Percentiles rank a stretch among this genome's conserved stretches.
Conservation (phyloP, 2,113 vertebrate species). For the Sula dactylatra region DNA sequence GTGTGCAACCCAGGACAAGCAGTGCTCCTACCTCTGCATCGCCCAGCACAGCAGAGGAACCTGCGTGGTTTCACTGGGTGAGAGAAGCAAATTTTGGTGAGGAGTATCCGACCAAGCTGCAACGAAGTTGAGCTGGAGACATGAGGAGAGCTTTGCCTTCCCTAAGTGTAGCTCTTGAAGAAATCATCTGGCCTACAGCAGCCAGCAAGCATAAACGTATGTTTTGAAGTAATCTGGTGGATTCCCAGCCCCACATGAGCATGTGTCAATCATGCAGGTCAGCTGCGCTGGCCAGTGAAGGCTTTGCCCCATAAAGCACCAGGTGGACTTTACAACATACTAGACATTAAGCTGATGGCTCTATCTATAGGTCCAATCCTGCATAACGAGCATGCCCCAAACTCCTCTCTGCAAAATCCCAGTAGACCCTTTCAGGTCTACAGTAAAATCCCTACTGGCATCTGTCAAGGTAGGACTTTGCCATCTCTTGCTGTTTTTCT, state of each 20-base stretch:
- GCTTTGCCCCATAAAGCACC: background rate
- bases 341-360: background rate
- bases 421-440: background rate
- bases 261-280: background rate
- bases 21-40: fast-evolving
- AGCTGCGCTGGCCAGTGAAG: background rate
- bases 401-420: background rate
- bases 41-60: fast-evolving
- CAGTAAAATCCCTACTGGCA: background rate
- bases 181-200: background rate
- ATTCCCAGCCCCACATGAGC: background rate
- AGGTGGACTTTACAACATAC: background rate
- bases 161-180: background rate
- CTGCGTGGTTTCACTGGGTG: fast-evolving
- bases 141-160: background rate
- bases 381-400: fast-evolving
- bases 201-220: background rate
- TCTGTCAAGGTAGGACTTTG: background rate
- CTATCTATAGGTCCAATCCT: background rate
- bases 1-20: background rate
- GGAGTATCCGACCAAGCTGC: fast-evolving
- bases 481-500: background rate
- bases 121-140: background rate
- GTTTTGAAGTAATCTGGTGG: background rate
- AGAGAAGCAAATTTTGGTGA: background rate